Conservation (phyloP, 2,888 invertebrate species). For the Pilophorus perplexus region DNA sequence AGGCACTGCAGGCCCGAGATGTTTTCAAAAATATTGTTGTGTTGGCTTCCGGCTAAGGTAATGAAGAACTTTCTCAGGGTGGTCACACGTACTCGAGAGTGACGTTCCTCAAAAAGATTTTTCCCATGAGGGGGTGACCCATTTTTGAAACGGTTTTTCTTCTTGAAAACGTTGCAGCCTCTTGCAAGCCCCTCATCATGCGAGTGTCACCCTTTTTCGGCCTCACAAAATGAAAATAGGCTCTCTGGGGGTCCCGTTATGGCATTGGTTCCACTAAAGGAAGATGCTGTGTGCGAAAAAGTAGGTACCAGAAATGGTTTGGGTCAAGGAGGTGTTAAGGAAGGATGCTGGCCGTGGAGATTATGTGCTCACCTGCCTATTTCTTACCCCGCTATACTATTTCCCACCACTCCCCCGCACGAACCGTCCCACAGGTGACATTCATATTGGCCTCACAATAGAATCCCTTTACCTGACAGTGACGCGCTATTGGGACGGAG, state of each 20-base stretch:
- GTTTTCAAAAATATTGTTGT: no score
- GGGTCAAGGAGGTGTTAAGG: conserved; percentile 22
- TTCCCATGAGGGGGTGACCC: conserved; percentile 16
- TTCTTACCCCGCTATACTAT: neutral
- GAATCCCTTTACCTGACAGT: neutral
- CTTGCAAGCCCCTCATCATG: conserved; percentile 13
- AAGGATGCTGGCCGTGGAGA: neutral
- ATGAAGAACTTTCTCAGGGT: conserved; percentile 2
- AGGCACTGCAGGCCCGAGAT: no score
- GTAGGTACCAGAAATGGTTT: neutral
- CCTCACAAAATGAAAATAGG: neutral
- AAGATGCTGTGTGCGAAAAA: neutral
- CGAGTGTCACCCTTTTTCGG: conserved; percentile 4
- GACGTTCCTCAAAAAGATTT: neutral
- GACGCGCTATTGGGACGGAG: neutral
- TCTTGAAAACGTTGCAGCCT: neutral
- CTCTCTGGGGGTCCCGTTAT: conserved; percentile 8
- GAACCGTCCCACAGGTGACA: conserved; percentile 7
- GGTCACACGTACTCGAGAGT: neutral
- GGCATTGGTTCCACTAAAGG: conserved; percentile 8
- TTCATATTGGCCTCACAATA: neutral
- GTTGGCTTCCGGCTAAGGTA: neutral
- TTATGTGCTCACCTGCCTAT: conserved; percentile 24
- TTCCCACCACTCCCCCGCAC: neutral
- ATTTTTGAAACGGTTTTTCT: neutral